phyloP scores from a whole-genome alignment of 2,113 vertebrate species.

The Oncorhynchus clarkii region DNA sequence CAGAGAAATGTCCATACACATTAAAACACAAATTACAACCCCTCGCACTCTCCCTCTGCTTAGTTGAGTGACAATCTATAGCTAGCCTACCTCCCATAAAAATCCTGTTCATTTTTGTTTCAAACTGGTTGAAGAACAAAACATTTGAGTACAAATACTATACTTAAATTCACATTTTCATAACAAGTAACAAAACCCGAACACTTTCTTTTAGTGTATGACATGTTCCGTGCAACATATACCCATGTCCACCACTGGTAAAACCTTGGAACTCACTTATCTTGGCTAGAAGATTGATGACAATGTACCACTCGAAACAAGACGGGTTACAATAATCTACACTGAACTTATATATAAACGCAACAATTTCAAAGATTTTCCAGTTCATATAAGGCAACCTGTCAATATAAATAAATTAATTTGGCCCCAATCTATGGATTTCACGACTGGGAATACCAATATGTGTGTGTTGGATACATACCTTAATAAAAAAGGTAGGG shows the following conservation, averaged over 20 bases:
- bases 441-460: too few species aligned
- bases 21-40: constrained; percentile 46
- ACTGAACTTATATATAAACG: too few species aligned
- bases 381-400: too few species aligned
- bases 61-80: constrained; percentile 48
- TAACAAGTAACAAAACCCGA: constrained; percentile 68
- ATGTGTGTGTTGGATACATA: too few species aligned
- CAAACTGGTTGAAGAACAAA: constrained; percentile 27
- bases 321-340: constrained; percentile 38
- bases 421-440: too few species aligned
- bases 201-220: constrained; percentile 59
- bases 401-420: too few species aligned
- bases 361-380: too few species aligned
- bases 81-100: constrained; percentile 42
- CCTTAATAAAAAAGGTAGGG: too few species aligned
- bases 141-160: constrained; percentile 62
- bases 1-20: constrained; percentile 62
- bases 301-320: constrained; percentile 55
- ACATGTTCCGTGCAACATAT: constrained; percentile 65
- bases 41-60: constrained; percentile 39
- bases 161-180: constrained; percentile 74
- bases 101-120: constrained; percentile 3
- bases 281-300: constrained; percentile 52
- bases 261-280: constrained; percentile 27
- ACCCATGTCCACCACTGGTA: constrained; percentile 49